Conservation (phyloP, 2,113 vertebrate genomes). For the Phodopus roborovskii region DNA sequence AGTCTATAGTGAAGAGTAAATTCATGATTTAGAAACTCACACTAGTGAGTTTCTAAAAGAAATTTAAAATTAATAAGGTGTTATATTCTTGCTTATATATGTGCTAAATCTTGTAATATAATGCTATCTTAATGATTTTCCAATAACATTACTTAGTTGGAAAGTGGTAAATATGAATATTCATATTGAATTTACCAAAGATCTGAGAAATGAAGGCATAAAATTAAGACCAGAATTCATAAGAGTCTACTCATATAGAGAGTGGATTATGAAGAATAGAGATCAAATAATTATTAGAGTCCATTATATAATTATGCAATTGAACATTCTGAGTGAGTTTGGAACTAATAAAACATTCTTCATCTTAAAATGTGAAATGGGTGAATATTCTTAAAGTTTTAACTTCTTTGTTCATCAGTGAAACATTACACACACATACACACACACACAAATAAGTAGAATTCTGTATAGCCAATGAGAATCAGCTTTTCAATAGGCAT, state of each 20-base stretch:
- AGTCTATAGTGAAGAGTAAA: background rate
- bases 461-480: conserved; percentile 34
- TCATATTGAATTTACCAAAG: conserved; percentile 53
- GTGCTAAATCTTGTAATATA: background rate
- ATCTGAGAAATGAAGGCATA: conserved; percentile 42
- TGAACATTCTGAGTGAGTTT: background rate
- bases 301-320: background rate
- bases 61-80: conserved; percentile 43
- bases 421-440: background rate
- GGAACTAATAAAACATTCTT: conserved; percentile 1
- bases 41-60: conserved; percentile 54
- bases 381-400: conserved; percentile 1
- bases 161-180: conserved; percentile 56
- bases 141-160: background rate
- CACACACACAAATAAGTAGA: background rate
- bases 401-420: background rate
- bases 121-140: conserved; percentile 22
- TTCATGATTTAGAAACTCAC: background rate
- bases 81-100: conserved; percentile 5
- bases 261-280: background rate
- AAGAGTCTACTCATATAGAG: background rate
- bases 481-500: conserved; percentile 19
- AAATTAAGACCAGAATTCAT: conserved; percentile 22
- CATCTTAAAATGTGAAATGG: background rate
- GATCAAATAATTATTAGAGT: background rate